Base-by-base conservation (phyloP, 1,140 invertebrate genomes). In the Neodiprion virginianus region DNA sequence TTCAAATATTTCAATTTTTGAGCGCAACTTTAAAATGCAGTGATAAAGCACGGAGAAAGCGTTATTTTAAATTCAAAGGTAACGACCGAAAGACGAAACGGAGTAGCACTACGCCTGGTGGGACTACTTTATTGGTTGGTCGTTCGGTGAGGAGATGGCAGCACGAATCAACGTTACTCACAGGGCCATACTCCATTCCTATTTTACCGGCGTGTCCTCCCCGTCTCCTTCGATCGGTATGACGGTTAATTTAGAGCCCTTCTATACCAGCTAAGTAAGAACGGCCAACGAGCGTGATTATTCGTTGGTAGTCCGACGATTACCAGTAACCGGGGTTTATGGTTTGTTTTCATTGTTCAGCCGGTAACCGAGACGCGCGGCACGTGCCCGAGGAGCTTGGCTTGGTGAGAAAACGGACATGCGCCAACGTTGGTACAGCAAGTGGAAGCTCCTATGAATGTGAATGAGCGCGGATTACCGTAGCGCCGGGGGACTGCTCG, bases 291-390 rank as follows among this genome's bases (percentile, higher is more conserved):
- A 71, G 74, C 82, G 79, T 76, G 77, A 73, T 73, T 74, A 74
- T 74, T 12, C 12, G 14, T 81, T 79, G 79, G 81, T 83, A 88
- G 88, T 87, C 85, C 85, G 79, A 85, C 84, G 81, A 83, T 88
- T 75, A 80, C 81, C 86, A 84, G 86, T 86, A 83, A 84, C 53
- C 81, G 81, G 83, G 83, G 82, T 86, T 88, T 85, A 87, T 85
- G 78, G 82, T 82, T 84, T 84, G 83, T 85, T 86, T 84, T 88
- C 87, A 88, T 89, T 87, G 53, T 61, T 61, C 53, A 61, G 53
- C 53, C 53, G 53, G 53, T 61, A 61, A 61, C 53, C 8, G 53
- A 61, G 11, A 40, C 53, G 11, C 53, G 87, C 88, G 86, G 14
- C 69, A 72, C 48, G 53, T 67, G 68, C 66, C 71, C 74, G 61